Base-by-base conservation (phyloP, 2,113 vertebrate genomes). In the Nanger granti region DNA sequence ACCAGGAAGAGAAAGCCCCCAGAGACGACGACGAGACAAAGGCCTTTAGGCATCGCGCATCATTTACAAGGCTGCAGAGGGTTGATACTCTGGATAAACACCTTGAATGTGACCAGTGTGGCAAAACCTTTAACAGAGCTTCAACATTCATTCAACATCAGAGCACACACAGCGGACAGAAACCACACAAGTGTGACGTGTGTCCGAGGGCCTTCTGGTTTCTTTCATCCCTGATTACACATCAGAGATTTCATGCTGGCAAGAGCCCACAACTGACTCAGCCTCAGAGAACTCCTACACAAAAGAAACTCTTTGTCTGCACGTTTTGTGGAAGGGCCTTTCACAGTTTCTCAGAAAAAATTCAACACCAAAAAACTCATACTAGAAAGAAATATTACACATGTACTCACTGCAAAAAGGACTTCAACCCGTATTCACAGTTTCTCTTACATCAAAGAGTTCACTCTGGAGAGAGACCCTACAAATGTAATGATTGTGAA, bases 381-480 rank as follows among this genome's bases (percentile, higher is more conserved):
- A 15, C 41, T 10, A 79, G 20, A 60, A 96, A 89, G 92, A 94
- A 86, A 41, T 62, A 47, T n/a, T 87, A 93, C 20, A 83, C 44
- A 12, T 87, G 93, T 57, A 31, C n/a, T 76, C 59, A 93, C 18
- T 93, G 95, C 47, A 87, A 87, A 76, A 93, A 93, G 87, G 54
- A 96, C 47, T 73, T 97, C 31, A 86, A 54, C 59, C 89, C 93
- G 0, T 94, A 94, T 26, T 92, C 97, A 6, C 37, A 60, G 44
- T 94, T 94, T 66, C 17, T 89, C 79, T 37, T 60, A 8, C 95
- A 97, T 76, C 93, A 83, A 83, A 87, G 93, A 41, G 54, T 82
- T 86, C 97, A 94, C 52, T 90, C 86, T 9, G 95, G 73, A 85
- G 93, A 96, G 14, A 96, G 90, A 87, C 86, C 86, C 13, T 93